Evolutionary conservation across 2,888 invertebrate species (phyloP).

Genomic region (Rutpela maculata): DNA sequence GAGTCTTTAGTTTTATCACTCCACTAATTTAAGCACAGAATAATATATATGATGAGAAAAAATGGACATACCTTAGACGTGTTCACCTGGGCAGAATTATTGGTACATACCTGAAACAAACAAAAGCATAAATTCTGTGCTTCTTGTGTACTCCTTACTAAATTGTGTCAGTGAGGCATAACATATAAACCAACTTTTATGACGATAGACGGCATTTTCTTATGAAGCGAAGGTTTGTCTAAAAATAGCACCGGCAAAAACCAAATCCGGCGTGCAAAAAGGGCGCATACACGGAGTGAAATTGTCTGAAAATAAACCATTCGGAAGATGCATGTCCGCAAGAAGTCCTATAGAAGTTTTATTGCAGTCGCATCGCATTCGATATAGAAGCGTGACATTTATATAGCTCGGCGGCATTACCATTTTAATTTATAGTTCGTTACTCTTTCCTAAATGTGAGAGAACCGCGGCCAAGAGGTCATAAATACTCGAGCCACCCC

Average conservation of each 20-base stretch:
- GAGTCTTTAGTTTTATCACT: no score
- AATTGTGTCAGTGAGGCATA: conserved; percentile 41
- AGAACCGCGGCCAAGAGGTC: conserved; percentile 29
- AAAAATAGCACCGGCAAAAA: conserved; percentile 14
- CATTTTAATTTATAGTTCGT: conserved; percentile 35
- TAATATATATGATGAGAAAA: no score
- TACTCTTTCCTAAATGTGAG: conserved; percentile 24
- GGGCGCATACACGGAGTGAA: conserved; percentile 42
- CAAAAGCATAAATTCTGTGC: conserved; percentile 47
- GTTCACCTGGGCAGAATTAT: not conserved
- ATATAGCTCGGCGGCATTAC: conserved; percentile 45
- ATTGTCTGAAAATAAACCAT: conserved; percentile 29
- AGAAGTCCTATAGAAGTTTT: conserved; percentile 26
- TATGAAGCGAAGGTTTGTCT: not conserved
- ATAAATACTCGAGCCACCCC: conserved; percentile 25
- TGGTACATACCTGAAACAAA: conserved; percentile 47
- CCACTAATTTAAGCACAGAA: no score
- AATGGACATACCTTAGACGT: not conserved
- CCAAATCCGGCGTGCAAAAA: conserved; percentile 42
- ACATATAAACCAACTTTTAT: conserved; percentile 53
- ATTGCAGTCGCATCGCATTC: conserved; percentile 45
- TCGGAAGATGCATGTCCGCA: conserved; percentile 45
- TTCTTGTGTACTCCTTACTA: conserved; percentile 38
- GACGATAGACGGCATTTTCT: conserved; percentile 39
- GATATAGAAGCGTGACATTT: conserved; percentile 60